Conservation (phyloP, 1,140 invertebrate genomes). For the Hyphantria cunea region DNA sequence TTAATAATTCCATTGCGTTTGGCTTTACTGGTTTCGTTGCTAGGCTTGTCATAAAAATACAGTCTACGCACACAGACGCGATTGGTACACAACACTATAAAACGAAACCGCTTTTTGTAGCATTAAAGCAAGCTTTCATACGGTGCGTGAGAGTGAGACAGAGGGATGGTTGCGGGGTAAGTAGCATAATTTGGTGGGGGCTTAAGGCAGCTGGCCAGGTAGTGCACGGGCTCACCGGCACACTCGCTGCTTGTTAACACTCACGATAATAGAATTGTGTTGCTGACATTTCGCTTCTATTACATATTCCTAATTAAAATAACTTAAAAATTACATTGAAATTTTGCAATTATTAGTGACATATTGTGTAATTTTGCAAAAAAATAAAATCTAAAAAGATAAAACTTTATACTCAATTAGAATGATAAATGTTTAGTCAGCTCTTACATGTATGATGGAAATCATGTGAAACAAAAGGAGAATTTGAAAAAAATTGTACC, state of each 20-base stretch:
- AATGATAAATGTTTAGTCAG: too few relatives aligned
- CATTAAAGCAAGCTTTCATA: conserved; percentile 62
- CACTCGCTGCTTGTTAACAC: conserved; percentile 73
- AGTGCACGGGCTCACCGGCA: conserved; percentile 66
- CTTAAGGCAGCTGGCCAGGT: conserved; percentile 74
- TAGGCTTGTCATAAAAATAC: conserved; percentile 70
- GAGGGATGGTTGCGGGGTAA: conserved; percentile 59
- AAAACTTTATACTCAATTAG: too few relatives aligned
- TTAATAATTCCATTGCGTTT: conserved; percentile 41
- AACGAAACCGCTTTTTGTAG: conserved; percentile 78
- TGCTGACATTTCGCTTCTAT: conserved; percentile 60
- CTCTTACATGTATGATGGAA: too few relatives aligned
- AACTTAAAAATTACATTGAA: conserved; percentile 30
- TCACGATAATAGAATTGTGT: conserved; percentile 65
- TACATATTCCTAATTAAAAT: conserved; percentile 45
- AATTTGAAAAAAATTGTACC: too few relatives aligned
- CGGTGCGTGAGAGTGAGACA: conserved; percentile 60
- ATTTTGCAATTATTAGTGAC: too few relatives aligned
- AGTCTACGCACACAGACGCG: conserved; percentile 61
- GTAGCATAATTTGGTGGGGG: conserved; percentile 63
- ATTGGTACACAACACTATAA: conserved; percentile 53
- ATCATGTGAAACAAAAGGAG: too few relatives aligned
- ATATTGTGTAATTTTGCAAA: too few relatives aligned
- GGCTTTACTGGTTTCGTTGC: conserved; percentile 51
- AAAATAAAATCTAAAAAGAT: too few relatives aligned